Evolutionary conservation across 2,113 vertebrate species (phyloP).

Genomic region (Thomomys bottae): DNA sequence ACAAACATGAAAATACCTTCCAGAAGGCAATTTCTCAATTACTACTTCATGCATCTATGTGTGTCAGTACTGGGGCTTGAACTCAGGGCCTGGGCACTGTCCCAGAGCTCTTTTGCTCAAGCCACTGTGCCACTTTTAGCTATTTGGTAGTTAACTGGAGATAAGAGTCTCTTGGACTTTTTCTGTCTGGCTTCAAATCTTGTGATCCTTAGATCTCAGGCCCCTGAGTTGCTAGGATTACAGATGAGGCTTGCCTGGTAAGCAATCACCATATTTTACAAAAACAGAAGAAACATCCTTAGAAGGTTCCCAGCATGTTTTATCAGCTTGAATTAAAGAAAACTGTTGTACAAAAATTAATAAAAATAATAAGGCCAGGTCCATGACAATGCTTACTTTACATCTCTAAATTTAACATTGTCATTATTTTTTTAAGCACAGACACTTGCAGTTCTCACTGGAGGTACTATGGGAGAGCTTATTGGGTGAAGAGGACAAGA

Average conservation of each 20-base stretch:
- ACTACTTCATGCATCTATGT: too few species aligned
- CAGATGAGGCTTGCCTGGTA: too few species aligned
- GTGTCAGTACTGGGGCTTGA: too few species aligned
- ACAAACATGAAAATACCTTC: neutral
- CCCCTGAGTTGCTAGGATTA: too few species aligned
- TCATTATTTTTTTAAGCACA: neutral
- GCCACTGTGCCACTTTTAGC: too few species aligned
- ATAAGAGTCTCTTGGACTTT: too few species aligned
- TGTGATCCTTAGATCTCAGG: too few species aligned
- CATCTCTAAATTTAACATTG: neutral
- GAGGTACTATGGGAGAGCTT: neutral
- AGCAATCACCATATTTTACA: neutral
- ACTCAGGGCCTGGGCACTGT: too few species aligned
- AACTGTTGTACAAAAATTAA: neutral
- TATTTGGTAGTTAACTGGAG: too few species aligned
- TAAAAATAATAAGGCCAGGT: too few species aligned
- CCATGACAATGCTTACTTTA: neutral
- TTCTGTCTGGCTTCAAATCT: too few species aligned
- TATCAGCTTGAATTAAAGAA: slow-evolving; percentile 1
- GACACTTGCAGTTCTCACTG: neutral
- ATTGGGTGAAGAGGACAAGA: neutral
- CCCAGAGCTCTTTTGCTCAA: too few species aligned
- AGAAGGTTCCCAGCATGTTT: neutral
- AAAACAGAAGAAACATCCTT: slow-evolving; percentile 5
- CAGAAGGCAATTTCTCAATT: neutral